Conservation (phyloP, 1,140 invertebrate genomes). For the Drosophila micromelanica region DNA sequence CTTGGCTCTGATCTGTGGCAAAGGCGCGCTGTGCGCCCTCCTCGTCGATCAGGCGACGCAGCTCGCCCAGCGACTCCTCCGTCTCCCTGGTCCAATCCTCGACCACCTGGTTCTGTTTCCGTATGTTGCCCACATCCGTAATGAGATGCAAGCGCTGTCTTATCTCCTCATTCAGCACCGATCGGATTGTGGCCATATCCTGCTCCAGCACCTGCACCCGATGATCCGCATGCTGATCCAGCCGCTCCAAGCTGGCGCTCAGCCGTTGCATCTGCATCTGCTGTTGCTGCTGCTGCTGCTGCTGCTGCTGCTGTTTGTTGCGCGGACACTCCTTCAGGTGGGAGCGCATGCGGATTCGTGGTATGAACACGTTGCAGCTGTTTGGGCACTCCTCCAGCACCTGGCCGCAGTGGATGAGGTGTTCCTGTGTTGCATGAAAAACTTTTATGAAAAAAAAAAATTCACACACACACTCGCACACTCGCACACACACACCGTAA, state of each 20-base stretch:
- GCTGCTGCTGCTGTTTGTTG: slow-evolving; percentile 30
- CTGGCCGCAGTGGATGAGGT: slow-evolving; percentile 88
- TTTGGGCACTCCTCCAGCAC: slow-evolving; percentile 88
- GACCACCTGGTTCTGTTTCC: slow-evolving; percentile 80
- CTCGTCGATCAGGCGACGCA: slow-evolving; percentile 65
- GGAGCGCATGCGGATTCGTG: slow-evolving; percentile 86
- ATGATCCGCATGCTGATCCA: slow-evolving; percentile 67
- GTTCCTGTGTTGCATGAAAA: slow-evolving; percentile 85
- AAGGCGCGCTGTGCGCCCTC: slow-evolving; percentile 55
- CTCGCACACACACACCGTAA: too few relatives aligned
- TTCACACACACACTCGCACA: too few relatives aligned
- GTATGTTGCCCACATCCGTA: slow-evolving; percentile 78
- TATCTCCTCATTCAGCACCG: slow-evolving; percentile 82
- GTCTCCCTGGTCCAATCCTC: slow-evolving; percentile 80
- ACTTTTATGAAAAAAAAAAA: too few relatives aligned
- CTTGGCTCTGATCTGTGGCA: slow-evolving; percentile 64
- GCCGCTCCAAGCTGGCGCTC: slow-evolving; percentile 62
- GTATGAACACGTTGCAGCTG: slow-evolving; percentile 88
- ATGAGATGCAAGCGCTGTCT: slow-evolving; percentile 78
- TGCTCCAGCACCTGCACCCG: slow-evolving; percentile 73
- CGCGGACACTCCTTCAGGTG: slow-evolving; percentile 87
- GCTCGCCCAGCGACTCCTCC: slow-evolving; percentile 53
- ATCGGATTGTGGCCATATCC: slow-evolving; percentile 71
- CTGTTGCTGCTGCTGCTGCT: not conserved
- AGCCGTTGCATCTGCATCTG: slow-evolving; percentile 37